Evolutionary conservation across 2,888 invertebrate species (phyloP).

Genomic region (Dorcus hopei): DNA sequence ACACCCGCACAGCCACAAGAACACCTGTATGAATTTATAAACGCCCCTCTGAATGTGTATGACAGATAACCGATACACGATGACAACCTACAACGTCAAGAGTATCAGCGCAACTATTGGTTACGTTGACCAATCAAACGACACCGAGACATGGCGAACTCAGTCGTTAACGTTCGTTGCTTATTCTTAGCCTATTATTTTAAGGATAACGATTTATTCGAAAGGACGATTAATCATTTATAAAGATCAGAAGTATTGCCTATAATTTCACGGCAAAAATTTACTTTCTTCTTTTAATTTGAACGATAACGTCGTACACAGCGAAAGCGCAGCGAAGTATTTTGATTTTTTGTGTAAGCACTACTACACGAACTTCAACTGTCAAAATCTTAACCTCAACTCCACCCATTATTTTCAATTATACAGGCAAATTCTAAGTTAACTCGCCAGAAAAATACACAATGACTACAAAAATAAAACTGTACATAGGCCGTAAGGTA

Average conservation of each 20-base stretch:
- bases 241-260: not conserved
- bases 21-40: constrained; percentile 20
- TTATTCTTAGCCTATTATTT: not conserved
- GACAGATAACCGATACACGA: constrained; percentile 11
- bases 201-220: not conserved
- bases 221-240: not conserved
- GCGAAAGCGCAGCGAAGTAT: too few species aligned
- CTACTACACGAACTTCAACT: not conserved
- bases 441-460: constrained; percentile 4
- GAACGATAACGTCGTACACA: too few species aligned
- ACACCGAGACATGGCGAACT: constrained; percentile 10
- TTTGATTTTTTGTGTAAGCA: too few species aligned
- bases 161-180: constrained; percentile 11
- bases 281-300: too few species aligned
- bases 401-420: constrained; percentile 8
- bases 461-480: constrained; percentile 47
- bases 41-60: constrained; percentile 15
- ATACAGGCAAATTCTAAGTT: constrained; percentile 6
- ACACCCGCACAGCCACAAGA: constrained; percentile 17
- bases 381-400: constrained; percentile 19
- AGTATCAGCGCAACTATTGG: constrained; percentile 12
- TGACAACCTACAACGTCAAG: constrained; percentile 17
- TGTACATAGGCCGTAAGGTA: constrained; percentile 47
- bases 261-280: too few species aligned
- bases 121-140: not conserved